Evolutionary conservation across 2,888 invertebrate species (phyloP), one percentile per base, ranked within the genome.

Genomic region (Chromoteleia sp.): DNA sequence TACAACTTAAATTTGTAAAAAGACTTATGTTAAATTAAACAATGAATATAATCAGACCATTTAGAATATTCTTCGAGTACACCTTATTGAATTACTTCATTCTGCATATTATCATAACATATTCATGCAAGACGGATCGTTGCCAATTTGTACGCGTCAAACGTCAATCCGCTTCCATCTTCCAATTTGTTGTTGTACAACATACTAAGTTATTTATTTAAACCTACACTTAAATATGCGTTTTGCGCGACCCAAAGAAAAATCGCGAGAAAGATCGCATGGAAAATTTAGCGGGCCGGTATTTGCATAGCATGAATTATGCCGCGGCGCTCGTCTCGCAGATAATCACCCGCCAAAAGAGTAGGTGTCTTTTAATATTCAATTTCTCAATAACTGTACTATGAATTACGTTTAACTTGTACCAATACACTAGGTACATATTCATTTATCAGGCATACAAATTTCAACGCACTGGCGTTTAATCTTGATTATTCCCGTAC

Each of bases 381-480:
- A 78, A 78, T 78, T 78, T 78, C 78, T 65, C 78, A 78, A 78
- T 78, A 78, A 78, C 78, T 71, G 71, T 71, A 71, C 71, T 58
- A 65, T 71, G 78, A 78, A 71, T 78, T 78, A 78, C 71, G 71
- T 63, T 58, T 58, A 71, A 71, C 68, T 71, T 61, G 71, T 50
- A 50, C 78, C 78, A 78, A 78, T 71, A 78, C 52, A 19, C 70
- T 65, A 58, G 70, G 58, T 71, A 78, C 71, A 65, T 78, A 78
- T 73, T 79, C 78, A 79, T 73, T 79, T 79, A 79, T 79, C 78
- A 79, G 78, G 45, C 79, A 78, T 78, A 79, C 79, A 79, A 74
- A 79, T 79, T 79, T 79, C 79, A 79, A 74, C 74, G 68, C 79
- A 68, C 79, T 74, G 74, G 79, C 79, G 79, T 79, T 79, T 48